Evolutionary conservation across 2,113 vertebrate species (phyloP).

Genomic region (Lepisosteus osseus): DNA sequence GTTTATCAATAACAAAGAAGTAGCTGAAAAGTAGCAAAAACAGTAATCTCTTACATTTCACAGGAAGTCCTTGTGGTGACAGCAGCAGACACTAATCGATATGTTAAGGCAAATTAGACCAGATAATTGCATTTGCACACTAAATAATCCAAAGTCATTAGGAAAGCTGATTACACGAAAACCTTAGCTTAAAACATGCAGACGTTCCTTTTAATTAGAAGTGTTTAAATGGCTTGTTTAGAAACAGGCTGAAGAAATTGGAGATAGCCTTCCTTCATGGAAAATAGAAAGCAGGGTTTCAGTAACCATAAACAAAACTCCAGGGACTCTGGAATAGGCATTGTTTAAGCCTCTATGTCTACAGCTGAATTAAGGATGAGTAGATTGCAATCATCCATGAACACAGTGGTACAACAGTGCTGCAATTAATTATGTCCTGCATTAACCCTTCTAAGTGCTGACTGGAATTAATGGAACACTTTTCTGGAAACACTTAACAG

Average conservation of each 20-base stretch:
- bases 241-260: conserved; percentile 13
- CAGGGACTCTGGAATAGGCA: not conserved
- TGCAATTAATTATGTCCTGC: not conserved
- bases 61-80: conserved; percentile 31
- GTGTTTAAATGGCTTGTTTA: conserved; percentile 24
- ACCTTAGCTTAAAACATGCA: conserved; percentile 29
- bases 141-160: conserved; percentile 47
- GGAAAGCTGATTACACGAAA: conserved; percentile 35
- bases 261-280: conserved; percentile 15
- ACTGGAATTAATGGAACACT: not conserved
- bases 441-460: not conserved
- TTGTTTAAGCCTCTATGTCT: not conserved
- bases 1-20: not conserved
- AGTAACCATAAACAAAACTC: conserved; percentile 1
- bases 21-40: not conserved
- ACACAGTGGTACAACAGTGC: not conserved
- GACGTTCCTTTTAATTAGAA: conserved; percentile 34
- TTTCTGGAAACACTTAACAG: too few species aligned
- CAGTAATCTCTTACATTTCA: not conserved
- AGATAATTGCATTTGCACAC: conserved; percentile 40
- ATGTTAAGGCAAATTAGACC: conserved; percentile 38
- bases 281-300: not conserved
- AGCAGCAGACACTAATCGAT: conserved; percentile 34
- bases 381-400: conserved; percentile 8
- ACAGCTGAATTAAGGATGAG: conserved; percentile 3